Evolutionary conservation across 2,113 vertebrate genomes (phyloP), one percentile per base, ranked within the genome.

Genomic region (Clarias magur): DNA sequence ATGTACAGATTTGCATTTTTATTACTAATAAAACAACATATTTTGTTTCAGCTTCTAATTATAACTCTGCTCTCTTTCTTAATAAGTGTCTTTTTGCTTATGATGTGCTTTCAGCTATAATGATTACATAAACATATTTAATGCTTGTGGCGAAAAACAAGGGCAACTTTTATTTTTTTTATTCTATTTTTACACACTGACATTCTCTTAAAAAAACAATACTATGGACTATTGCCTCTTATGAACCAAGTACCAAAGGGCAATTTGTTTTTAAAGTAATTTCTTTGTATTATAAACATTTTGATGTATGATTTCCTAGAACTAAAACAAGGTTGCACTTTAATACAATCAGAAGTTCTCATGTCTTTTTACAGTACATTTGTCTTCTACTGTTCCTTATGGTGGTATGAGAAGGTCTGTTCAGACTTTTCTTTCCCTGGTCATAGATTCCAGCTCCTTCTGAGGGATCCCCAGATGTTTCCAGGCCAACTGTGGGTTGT

Each of bases 81-180:
- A 59, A 81, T 76, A 76, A 57, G 19, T 54, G 54, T 68, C 54
- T 17, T 86, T 86, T 82, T 17, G 30, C 25, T 80, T 84, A 70
- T 54, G 34, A 13, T 21, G 11, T 60, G 57, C 84, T 57, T 63
- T 42, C 17, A 30, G 42, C 60, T 23, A 54, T 79, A 60, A 72
- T 80, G 54, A 59, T 83, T 79, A 84, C 56, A 70, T 48, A 79
- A 59, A 63, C 81, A 80, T 83, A 56, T n/a, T 84, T 53, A 3
- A 73, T 25, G 80, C 84, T 34, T 23, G 19, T 34, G 59, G 80
- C 56, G 17, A 83, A 17, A 54, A 78, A 60, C 85, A 70, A 38
- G 25, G 65, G n/a, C 54, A 59, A 34, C 11, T 7, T 11, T 57
- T 63, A 62, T 38, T 4, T 34, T 17, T 54, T 70, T 54, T 7